Conservation (phyloP, 2,113 vertebrate species). For the Pica pica region DNA sequence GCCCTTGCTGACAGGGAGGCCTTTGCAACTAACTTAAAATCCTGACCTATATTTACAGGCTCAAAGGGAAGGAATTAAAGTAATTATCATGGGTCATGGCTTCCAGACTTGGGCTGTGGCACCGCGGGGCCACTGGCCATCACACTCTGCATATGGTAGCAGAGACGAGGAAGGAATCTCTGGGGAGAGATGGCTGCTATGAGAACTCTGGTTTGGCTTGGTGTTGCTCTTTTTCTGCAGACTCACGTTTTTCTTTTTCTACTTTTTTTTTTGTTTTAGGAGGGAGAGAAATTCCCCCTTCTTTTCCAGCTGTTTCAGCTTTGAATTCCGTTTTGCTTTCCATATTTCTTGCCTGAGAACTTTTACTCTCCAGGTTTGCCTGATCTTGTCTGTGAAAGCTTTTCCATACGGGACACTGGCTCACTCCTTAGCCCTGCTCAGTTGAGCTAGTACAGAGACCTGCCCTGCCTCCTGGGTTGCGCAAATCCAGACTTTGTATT, state of each 20-base stretch:
- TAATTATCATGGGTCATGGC: background rate
- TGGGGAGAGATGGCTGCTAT: background rate
- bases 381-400: background rate
- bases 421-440: background rate
- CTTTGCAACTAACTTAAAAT: background rate
- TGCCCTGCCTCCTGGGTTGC: background rate
- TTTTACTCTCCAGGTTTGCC: background rate
- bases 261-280: background rate
- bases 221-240: background rate
- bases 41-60: background rate
- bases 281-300: background rate
- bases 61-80: background rate
- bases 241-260: background rate
- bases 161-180: background rate
- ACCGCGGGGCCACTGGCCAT: background rate
- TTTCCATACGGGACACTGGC: background rate
- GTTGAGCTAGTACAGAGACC: background rate
- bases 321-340: background rate
- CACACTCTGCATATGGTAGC: rapidly evolving
- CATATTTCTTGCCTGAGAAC: background rate
- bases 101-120: background rate
- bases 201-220: background rate
- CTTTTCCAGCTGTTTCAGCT: background rate
- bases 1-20: background rate
- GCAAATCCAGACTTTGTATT: background rate